These are phyloP conservation scores for Lasioglossum leucozonium DNA, from an alignment of 2,888 invertebrate genomes.

Conservation along the genomic window DNA sequence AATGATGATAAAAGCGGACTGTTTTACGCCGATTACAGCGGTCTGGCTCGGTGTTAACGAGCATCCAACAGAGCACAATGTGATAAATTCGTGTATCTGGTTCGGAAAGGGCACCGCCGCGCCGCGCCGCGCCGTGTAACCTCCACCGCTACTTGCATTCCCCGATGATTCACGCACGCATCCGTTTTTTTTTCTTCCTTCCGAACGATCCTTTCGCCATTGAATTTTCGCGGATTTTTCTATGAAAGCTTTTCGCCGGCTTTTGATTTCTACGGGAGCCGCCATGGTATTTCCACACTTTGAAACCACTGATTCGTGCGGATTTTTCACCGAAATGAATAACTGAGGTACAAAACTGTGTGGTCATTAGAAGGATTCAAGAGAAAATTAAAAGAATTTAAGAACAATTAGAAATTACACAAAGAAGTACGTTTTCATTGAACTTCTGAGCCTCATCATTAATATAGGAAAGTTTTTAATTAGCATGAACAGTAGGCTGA, in stretches of 20 bases:
- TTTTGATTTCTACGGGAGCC: not conserved
- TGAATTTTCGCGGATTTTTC: not conserved
- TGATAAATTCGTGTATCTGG: constrained; percentile 61
- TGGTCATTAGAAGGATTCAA: no score
- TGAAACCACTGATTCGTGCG: not conserved
- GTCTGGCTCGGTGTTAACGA: constrained; percentile 68
- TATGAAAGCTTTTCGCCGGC: not conserved
- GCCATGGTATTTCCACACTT: no score
- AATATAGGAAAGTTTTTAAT: no score
- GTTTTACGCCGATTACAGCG: constrained; percentile 71
- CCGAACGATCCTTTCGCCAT: no score
- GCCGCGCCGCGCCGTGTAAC: not conserved
- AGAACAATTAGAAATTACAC: not conserved
- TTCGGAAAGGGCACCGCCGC: not conserved
- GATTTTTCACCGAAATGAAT: not conserved
- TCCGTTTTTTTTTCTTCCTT: no score
- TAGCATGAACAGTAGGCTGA: no score
- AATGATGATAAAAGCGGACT: constrained; percentile 68
- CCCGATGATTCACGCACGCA: not conserved
- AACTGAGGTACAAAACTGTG: not conserved
- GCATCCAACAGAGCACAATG: constrained; percentile 32
- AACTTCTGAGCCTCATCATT: no score
- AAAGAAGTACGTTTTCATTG: no score
- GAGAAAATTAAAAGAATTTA: not conserved
- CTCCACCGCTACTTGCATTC: constrained; percentile 14